These are phyloP conservation scores for Cynodonichthys magdalenae DNA, from an alignment of 2,797 vertebrate genomes.

Conservation along the genomic window DNA sequence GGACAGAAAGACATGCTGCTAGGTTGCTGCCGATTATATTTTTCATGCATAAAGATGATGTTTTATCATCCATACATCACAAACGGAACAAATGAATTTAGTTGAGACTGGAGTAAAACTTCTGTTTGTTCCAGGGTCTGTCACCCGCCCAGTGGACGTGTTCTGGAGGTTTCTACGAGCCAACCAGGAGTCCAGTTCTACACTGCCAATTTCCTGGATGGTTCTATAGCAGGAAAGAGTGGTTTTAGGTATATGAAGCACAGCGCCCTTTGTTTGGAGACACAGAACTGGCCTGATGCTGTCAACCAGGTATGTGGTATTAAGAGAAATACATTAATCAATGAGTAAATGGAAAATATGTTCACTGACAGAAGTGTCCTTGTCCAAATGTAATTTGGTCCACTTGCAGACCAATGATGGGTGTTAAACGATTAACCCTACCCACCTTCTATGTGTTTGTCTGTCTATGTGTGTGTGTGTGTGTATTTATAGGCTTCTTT, in stretches of 20 bases:
- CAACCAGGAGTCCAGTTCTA: constrained; percentile 96
- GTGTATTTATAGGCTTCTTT: constrained; percentile 82
- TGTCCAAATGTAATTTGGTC: no score
- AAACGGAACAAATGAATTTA: neutral
- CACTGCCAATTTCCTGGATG: constrained; percentile 92
- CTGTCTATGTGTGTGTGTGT: constrained; percentile 4
- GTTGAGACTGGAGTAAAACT: neutral
- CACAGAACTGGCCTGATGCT: constrained; percentile 94
- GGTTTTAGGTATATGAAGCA: constrained; percentile 85
- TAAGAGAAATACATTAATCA: neutral
- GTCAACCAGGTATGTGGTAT: constrained; percentile 87
- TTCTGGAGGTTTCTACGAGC: constrained; percentile 88
- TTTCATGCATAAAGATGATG: neutral
- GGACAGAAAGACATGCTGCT: constrained; percentile 63
- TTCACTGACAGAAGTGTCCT: no score
- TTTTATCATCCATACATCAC: neutral
- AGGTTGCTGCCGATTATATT: constrained; percentile 42
- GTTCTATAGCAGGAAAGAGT: constrained; percentile 86
- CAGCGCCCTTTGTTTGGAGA: constrained; percentile 93
- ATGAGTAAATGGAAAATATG: no score
- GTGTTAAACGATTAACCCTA: no score
- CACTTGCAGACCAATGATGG: no score
- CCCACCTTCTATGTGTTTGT: no score
- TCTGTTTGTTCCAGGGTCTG: constrained; percentile 74
- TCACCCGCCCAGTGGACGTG: constrained; percentile 85